phyloP scores from a whole-genome alignment of 2,113 vertebrate species.

The Sigmodon hispidus region DNA sequence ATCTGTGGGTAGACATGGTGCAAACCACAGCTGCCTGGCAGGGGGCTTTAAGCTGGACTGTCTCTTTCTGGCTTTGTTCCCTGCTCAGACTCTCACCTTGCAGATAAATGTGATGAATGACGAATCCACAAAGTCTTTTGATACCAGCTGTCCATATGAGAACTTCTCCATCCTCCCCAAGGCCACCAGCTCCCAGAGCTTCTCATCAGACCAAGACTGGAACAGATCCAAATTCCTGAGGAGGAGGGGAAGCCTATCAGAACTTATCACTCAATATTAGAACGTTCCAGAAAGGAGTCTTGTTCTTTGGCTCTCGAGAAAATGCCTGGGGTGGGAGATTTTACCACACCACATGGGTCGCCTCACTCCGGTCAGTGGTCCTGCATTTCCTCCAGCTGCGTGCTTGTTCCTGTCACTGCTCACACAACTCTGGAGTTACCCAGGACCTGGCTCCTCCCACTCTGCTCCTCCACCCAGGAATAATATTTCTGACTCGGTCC shows the following conservation, averaged over 20 bases:
- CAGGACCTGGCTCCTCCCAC: not conserved
- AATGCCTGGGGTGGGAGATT: not conserved
- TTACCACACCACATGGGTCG: fast-evolving
- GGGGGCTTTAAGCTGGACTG: not conserved
- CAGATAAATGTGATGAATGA: conserved; percentile 77
- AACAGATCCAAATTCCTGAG: conserved; percentile 81
- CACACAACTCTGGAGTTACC: not conserved
- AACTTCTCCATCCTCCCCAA: conserved; percentile 81
- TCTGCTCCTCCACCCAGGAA: not conserved
- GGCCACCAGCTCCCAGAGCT: conserved; percentile 79
- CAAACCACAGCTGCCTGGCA: not conserved
- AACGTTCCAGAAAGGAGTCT: not conserved
- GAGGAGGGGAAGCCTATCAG: conserved; percentile 48
- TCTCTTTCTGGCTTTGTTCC: not conserved
- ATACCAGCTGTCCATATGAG: conserved; percentile 79
- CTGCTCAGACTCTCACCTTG: conserved; percentile 76
- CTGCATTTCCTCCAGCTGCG: not conserved
- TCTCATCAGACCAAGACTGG: conserved; percentile 73
- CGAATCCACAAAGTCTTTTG: conserved; percentile 76
- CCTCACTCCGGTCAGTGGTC: not conserved
- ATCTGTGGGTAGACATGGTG: not conserved
- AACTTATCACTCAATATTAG: not conserved
- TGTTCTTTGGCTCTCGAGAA: not conserved
- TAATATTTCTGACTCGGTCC: not conserved
- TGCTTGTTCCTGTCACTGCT: not conserved